These are phyloP conservation scores for Merluccius polli DNA, from an alignment of 2,797 vertebrate genomes.

Conservation along the genomic window DNA sequence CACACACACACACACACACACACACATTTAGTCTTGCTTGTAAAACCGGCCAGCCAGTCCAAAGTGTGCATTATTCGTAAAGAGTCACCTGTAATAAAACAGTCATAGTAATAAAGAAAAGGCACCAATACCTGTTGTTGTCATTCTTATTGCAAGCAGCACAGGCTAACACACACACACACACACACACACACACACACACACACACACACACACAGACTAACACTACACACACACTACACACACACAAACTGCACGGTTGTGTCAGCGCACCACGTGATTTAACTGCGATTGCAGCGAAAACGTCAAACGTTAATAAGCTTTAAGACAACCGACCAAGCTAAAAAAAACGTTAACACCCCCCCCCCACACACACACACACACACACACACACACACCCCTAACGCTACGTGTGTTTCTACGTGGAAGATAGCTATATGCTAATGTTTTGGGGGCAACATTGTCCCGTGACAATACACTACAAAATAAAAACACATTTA, in stretches of 20 bases:
- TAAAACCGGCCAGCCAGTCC: constrained; percentile 4
- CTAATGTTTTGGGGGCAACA: not conserved
- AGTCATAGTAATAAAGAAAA: not conserved
- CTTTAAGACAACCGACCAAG: not conserved
- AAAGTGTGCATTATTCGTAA: not conserved
- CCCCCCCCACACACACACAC: too few species aligned
- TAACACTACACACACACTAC: not conserved
- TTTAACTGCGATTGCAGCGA: not conserved
- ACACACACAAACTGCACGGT: not conserved
- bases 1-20: not conserved
- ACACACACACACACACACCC: too few species aligned
- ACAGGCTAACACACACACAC: too few species aligned
- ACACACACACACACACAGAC: too few species aligned
- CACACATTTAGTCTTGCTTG: too few species aligned
- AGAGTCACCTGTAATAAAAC: not conserved
- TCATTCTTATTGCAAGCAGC: not conserved
- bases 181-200: too few species aligned
- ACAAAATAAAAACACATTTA: not conserved
- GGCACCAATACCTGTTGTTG: not conserved
- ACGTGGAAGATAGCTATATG: not conserved
- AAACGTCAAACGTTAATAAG: not conserved
- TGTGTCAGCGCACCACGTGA: not conserved
- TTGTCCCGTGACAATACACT: not conserved
- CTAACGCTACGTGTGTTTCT: not conserved
- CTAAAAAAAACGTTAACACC: not conserved